Percentiles rank a stretch among this genome's conserved stretches.
phyloP scores from a whole-genome alignment of 2,113 vertebrate species.

The Sclerurus mexicanus region DNA sequence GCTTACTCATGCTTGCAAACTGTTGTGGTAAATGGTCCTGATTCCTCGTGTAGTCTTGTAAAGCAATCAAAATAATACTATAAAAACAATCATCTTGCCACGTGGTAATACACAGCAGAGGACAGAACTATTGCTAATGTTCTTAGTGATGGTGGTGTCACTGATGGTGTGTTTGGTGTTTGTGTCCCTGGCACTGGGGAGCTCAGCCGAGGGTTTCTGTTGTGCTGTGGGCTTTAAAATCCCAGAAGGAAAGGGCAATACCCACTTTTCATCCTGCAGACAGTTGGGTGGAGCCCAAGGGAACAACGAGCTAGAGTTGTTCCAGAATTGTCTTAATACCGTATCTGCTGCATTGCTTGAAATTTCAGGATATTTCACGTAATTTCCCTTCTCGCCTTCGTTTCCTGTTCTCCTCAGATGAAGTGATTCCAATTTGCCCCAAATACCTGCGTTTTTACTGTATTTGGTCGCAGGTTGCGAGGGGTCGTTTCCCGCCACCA shows the following conservation, averaged over 20 bases:
- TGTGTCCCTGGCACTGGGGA: rapidly evolving
- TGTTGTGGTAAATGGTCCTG: neutral
- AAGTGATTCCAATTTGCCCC: neutral
- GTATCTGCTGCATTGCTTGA: neutral
- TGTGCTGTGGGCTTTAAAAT: neutral
- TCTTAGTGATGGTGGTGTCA: neutral
- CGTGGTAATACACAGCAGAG: neutral
- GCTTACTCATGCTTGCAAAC: neutral
- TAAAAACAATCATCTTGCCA: neutral
- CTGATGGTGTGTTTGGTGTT: neutral
- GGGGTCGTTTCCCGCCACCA: neutral
- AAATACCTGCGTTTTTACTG: neutral
- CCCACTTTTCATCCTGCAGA: neutral
- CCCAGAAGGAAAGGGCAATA: neutral
- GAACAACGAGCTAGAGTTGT: neutral
- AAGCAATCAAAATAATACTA: neutral
- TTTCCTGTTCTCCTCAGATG: neutral
- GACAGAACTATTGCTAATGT: neutral
- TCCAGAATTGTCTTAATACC: neutral
- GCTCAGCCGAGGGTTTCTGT: neutral
- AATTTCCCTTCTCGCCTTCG: neutral
- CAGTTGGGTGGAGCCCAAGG: neutral
- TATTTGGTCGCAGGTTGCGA: neutral
- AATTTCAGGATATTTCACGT: neutral
- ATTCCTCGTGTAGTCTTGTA: neutral